Evolutionary conservation across 2,888 invertebrate species (phyloP).

Genomic region (Notodromas monacha): DNA sequence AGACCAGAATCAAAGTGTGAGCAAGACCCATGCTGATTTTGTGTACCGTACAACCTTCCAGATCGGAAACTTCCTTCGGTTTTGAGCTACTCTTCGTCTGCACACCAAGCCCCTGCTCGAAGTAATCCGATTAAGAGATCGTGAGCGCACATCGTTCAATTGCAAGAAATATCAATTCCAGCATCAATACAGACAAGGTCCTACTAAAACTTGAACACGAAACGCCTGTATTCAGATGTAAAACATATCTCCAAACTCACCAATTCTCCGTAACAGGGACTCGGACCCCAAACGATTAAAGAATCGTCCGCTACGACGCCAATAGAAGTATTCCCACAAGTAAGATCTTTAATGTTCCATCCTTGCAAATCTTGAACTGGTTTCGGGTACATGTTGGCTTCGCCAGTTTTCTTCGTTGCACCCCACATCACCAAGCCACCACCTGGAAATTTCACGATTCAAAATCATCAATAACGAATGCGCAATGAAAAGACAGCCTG

Average conservation of each 20-base stretch:
- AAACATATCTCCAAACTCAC: too few relatives aligned
- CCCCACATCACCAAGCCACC: conserved; percentile 50
- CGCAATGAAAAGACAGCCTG: conserved; percentile 5
- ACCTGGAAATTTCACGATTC: conserved; percentile 12
- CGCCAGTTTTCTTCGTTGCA: conserved; percentile 63
- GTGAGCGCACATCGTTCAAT: too few relatives aligned
- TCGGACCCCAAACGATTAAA: conserved; percentile 69
- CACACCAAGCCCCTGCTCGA: conserved; percentile 45
- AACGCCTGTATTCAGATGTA: too few relatives aligned
- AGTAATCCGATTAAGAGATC: too few relatives aligned
- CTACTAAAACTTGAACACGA: too few relatives aligned
- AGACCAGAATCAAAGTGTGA: conserved; percentile 38
- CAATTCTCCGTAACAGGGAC: conserved; percentile 71
- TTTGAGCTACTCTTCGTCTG: conserved; percentile 51
- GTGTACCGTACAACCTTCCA: conserved; percentile 35
- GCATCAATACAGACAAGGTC: too few relatives aligned
- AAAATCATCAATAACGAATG: conserved; percentile 2
- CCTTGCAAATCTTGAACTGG: conserved; percentile 72
- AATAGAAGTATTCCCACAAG: conserved; percentile 40
- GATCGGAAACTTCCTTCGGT: conserved; percentile 40
- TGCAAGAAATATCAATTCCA: too few relatives aligned
- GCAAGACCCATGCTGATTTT: conserved; percentile 52
- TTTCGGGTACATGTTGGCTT: conserved; percentile 87
- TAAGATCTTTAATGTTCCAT: conserved; percentile 58
- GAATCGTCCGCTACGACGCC: conserved; percentile 64